These are phyloP conservation scores for Magallana ariakensis DNA, from an alignment of 1,140 invertebrate genomes.

Conservation along the genomic window DNA sequence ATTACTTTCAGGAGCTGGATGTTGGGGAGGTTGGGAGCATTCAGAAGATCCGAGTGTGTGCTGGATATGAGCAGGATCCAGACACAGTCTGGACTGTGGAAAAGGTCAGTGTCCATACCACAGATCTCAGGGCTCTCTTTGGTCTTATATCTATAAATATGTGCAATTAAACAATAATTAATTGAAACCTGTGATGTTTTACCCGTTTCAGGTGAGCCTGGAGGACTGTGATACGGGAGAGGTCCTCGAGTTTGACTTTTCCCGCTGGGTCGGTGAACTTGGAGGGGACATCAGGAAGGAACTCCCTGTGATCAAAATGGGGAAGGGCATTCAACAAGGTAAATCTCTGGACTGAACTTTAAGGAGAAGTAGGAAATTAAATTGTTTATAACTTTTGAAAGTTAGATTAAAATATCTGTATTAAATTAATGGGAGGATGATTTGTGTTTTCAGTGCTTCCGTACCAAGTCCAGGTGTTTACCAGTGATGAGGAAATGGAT, in stretches of 20 bases:
- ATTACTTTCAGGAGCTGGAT: conserved; percentile 60
- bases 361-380: neutral
- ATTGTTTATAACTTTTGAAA: neutral
- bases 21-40: conserved; percentile 66
- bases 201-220: conserved; percentile 58
- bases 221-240: conserved; percentile 65
- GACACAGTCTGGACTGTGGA: conserved; percentile 65
- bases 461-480: conserved; percentile 77
- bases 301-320: conserved; percentile 65
- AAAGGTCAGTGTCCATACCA: conserved; percentile 54
- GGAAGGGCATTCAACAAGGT: conserved; percentile 60
- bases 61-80: conserved; percentile 61
- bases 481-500: conserved; percentile 74
- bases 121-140: neutral
- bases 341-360: neutral
- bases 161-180: too few relatives aligned
- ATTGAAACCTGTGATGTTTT: neutral
- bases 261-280: conserved; percentile 64
- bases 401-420: neutral
- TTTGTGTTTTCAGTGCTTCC: conserved; percentile 56
- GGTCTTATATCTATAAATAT: neutral
- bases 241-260: conserved; percentile 68
- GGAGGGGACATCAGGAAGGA: conserved; percentile 66
- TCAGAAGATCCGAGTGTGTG: conserved; percentile 66
- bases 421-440: neutral